Evolutionary conservation across 2,797 vertebrate genomes (phyloP).

Genomic region (Pseudomugil gertrudae): DNA sequence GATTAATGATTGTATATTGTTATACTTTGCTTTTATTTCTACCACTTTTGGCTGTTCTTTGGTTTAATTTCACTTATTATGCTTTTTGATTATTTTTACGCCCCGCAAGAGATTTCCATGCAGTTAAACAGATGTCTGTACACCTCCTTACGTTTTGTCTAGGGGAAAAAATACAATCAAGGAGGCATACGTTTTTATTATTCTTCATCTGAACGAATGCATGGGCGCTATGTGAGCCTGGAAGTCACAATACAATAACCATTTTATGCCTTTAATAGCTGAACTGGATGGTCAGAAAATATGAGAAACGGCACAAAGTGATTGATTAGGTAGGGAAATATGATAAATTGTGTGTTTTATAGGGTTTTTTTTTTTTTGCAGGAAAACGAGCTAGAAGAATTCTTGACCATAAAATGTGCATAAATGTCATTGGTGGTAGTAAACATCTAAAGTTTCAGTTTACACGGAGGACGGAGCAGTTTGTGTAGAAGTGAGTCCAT

Average conservation of each 20-base stretch:
- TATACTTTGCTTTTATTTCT: conserved; percentile 41
- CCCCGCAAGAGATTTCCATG: conserved; percentile 3
- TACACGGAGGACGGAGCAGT: neutral
- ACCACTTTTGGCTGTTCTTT: conserved; percentile 22
- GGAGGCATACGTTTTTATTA: neutral
- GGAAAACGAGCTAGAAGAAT: too few relatives aligned
- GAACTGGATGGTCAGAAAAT: conserved; percentile 19
- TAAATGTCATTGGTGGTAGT: conserved; percentile 22
- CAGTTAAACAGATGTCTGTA: conserved; percentile 7
- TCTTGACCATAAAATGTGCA: neutral
- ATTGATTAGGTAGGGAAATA: neutral
- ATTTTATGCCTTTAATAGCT: conserved; percentile 28
- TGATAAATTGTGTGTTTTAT: neutral
- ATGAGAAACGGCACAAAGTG: neutral
- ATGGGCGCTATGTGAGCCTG: conserved; percentile 13
- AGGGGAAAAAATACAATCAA: neutral
- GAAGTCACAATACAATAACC: conserved; percentile 10
- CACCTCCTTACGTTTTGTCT: neutral
- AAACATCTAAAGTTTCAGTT: neutral
- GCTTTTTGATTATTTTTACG: conserved; percentile 12
- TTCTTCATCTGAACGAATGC: conserved; percentile 5
- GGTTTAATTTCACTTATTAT: conserved; percentile 18
- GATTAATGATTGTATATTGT: conserved; percentile 71
- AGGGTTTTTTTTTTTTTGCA: neutral
- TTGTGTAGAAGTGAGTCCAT: neutral